Conservation (phyloP, 2,888 invertebrate genomes). For the Heteromyza rotundicornis region DNA sequence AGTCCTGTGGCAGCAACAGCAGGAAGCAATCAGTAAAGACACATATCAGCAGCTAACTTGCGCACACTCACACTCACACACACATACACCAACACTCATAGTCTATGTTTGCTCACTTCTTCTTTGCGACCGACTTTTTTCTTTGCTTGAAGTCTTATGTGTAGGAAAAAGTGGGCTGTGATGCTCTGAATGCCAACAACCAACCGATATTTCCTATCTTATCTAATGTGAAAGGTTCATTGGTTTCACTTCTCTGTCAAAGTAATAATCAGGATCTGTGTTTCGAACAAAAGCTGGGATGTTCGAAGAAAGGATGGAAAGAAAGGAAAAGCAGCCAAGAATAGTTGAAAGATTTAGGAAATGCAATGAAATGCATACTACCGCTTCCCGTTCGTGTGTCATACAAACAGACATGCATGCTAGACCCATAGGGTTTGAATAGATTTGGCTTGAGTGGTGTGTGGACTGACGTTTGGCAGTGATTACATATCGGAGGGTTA, state of each 20-base stretch:
- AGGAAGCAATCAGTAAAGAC: constrained; percentile 59
- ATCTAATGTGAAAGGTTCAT: constrained; percentile 54
- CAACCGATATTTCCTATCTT: constrained; percentile 33
- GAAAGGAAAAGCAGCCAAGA: too few relatives aligned
- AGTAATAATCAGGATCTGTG: constrained; percentile 54
- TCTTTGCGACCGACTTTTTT: too few relatives aligned
- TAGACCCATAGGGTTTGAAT: too few relatives aligned
- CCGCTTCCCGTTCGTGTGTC: not conserved
- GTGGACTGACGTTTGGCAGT: too few relatives aligned
- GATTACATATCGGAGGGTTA: too few relatives aligned
- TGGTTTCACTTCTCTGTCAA: constrained; percentile 53
- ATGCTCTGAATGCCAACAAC: constrained; percentile 39
- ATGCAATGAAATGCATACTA: constrained; percentile 39
- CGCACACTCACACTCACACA: constrained; percentile 15
- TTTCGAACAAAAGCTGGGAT: constrained; percentile 9
- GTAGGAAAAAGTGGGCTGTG: constrained; percentile 8
- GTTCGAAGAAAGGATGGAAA: too few relatives aligned
- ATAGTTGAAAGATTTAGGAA: constrained; percentile 26
- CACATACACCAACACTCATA: too few relatives aligned
- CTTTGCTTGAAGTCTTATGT: constrained; percentile 1
- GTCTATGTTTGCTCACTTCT: not conserved
- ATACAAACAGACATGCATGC: too few relatives aligned
- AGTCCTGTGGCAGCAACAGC: constrained; percentile 31
- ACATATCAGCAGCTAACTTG: constrained; percentile 35
- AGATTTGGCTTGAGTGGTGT: too few relatives aligned